These are phyloP conservation scores for Oikopleura dioica DNA, from an alignment of 23 tunicate species.

Conservation along the genomic window DNA sequence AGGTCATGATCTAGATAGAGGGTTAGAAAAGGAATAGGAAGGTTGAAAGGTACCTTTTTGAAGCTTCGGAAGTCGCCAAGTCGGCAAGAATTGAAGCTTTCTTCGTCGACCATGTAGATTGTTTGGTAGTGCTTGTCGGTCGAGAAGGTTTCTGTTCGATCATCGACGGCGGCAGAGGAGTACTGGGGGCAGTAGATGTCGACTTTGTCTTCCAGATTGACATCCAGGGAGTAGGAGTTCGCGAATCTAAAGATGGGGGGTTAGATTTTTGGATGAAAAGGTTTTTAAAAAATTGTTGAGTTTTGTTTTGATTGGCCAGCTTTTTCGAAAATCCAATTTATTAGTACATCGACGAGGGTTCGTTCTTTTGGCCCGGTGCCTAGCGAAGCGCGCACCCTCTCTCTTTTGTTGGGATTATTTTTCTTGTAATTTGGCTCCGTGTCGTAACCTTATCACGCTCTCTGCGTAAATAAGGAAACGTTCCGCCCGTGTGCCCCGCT, in stretches of 20 bases:
- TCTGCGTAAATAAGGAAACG: no score
- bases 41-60: neutral
- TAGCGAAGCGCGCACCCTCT: no score
- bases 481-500: no score
- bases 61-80: neutral
- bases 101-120: constrained; percentile 8
- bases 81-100: neutral
- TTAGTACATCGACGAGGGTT: no score
- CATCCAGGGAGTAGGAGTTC: neutral
- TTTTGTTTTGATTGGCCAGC: no score
- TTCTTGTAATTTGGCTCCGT: no score
- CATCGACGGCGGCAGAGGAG: neutral
- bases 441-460: no score
- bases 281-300: no score
- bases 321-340: no score
- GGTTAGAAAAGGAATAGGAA: neutral
- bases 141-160: neutral
- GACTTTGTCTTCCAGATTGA: neutral
- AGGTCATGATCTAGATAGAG: neutral
- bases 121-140: neutral
- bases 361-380: no score
- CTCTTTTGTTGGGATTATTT: no score
- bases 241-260: neutral
- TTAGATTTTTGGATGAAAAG: no score
- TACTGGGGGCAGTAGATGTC: constrained; percentile 9